Evolutionary conservation across 2,113 vertebrate genomes (phyloP).

Genomic region (Triplophysa siluroides): DNA sequence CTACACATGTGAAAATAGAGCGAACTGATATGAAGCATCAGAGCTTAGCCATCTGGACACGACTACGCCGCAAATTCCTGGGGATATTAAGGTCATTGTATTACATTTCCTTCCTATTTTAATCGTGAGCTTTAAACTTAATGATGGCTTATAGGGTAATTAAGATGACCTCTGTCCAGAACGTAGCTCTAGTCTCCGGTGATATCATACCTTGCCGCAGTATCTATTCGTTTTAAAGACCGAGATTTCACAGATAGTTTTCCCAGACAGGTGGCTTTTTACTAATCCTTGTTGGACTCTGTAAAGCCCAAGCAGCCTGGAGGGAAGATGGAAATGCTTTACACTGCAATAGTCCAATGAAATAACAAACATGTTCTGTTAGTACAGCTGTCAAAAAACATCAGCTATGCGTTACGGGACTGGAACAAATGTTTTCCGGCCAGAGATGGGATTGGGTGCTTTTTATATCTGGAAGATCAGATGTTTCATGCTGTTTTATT

Average conservation of each 20-base stretch:
- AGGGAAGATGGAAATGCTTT: conserved; percentile 9
- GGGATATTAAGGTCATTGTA: conserved; percentile 39
- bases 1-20: conserved; percentile 50
- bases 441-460: background rate
- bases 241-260: conserved; percentile 26
- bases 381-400: conserved; percentile 29
- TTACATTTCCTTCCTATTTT: conserved; percentile 28
- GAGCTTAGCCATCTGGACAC: conserved; percentile 54
- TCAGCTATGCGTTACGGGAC: background rate
- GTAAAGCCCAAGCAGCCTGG: conserved; percentile 7
- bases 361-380: conserved; percentile 22
- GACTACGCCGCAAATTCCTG: background rate
- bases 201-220: conserved; percentile 14
- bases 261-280: conserved; percentile 49
- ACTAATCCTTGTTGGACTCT: conserved; percentile 48
- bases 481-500: background rate
- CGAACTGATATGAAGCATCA: conserved; percentile 31
- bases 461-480: background rate
- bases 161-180: conserved; percentile 39
- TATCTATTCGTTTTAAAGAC: conserved; percentile 44
- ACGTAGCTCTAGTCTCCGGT: background rate
- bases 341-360: conserved; percentile 37
- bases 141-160: conserved; percentile 44
- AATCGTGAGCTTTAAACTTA: conserved; percentile 39
- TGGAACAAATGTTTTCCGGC: conserved; percentile 1